These are phyloP conservation scores for Diploptera punctata DNA, from an alignment of 2,888 invertebrate genomes.

Conservation along the genomic window DNA sequence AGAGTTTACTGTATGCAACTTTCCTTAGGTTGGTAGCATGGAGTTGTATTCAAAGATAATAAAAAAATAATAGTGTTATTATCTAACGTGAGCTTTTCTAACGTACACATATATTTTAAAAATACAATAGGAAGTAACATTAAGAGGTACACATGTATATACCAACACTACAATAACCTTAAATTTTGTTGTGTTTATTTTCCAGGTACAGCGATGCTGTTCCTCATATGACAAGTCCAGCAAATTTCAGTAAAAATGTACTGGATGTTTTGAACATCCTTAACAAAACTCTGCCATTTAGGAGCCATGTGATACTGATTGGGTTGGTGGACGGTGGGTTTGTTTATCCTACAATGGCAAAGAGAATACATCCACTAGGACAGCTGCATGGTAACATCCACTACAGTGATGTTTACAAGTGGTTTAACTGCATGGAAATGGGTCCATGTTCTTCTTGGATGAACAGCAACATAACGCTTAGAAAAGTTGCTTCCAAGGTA, in stretches of 20 bases:
- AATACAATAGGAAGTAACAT: too few relatives aligned
- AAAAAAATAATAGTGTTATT: too few relatives aligned
- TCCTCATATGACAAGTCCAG: slow-evolving; percentile 56
- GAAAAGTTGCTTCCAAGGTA: slow-evolving; percentile 53
- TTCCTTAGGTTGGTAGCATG: too few relatives aligned
- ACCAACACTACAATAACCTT: too few relatives aligned
- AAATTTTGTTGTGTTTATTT: too few relatives aligned
- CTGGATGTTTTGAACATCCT: slow-evolving; percentile 48
- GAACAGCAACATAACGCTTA: slow-evolving; percentile 54
- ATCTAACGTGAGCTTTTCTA: too few relatives aligned
- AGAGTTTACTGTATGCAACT: too few relatives aligned
- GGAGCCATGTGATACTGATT: slow-evolving; percentile 56
- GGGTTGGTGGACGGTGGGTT: slow-evolving; percentile 57
- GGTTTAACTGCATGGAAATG: slow-evolving; percentile 58
- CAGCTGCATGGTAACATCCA: slow-evolving; percentile 53
- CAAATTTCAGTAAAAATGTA: slow-evolving; percentile 48
- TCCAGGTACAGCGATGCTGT: slow-evolving; percentile 55
- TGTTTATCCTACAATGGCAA: slow-evolving; percentile 54
- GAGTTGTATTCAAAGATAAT: too few relatives aligned
- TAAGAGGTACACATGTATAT: too few relatives aligned
- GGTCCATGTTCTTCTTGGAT: slow-evolving; percentile 59
- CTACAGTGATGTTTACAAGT: slow-evolving; percentile 57
- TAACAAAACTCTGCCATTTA: slow-evolving; percentile 53
- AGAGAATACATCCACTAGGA: slow-evolving; percentile 56
- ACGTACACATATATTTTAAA: too few relatives aligned